Base-by-base conservation (phyloP, 2,113 vertebrate species). In the Apodemus speciosus region DNA sequence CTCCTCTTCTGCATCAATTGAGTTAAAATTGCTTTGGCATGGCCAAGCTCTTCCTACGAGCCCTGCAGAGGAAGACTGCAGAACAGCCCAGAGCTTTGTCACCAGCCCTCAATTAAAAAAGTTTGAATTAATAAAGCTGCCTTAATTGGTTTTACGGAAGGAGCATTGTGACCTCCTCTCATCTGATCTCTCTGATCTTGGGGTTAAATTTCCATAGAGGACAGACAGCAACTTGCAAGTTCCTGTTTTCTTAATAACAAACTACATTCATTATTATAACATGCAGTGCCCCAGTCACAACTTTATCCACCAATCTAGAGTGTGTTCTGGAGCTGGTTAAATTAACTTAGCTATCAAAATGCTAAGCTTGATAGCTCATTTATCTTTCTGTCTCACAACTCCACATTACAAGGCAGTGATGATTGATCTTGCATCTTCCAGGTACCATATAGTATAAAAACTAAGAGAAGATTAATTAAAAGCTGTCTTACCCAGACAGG, bases 381-480 rank as follows among this genome's bases (percentile, higher is more conserved):
- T 98, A 98, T 98, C 98, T 98, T 98, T 98, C 98, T 98, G 98
- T 98, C 98, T 98, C 94, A 96, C 97, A 97, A 89, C 96, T 97
- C 97, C 96, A 97, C 98, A 97, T 98, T 98, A 98, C 98, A 98
- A 98, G 98, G 98, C 93, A n/a, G 96, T 96, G 91, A 98, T 98
- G 98, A 98, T 98, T 98, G 98, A 98, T 98, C 98, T 98, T 98
- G 98, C 98, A 85, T 98, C 98, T 98, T 98, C 98, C 98, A 98
- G 98, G 98, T 98, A 98, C 98, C 97, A 98, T 98, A 98, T 98
- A 98, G 98, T 98, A 98, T 98, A 98, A 98, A 98, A 98, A 98
- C 98, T 97, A 98, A 98, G 98, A 97, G 98, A 98, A 98, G 98
- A 98, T 98, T 98, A 98, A 98, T 98, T 98, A 98, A 98, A 98